Base-by-base conservation (phyloP, 1,140 invertebrate genomes). In the Polypedilum vanderplanki region DNA sequence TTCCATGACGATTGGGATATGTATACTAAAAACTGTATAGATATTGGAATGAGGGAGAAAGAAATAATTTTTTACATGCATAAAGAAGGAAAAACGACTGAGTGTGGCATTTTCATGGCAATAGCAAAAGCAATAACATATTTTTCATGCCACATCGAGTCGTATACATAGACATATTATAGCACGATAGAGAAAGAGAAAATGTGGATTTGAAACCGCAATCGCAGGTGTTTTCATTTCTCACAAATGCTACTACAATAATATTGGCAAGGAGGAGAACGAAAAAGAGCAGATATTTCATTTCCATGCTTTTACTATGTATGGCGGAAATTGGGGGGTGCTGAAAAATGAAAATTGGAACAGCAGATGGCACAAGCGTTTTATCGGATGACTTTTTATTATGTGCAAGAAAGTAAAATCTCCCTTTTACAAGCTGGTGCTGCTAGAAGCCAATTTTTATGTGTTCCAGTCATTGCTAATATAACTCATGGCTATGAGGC, bases 161-260 rank as follows among this genome's bases (percentile, higher is more conserved):
- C 24, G 24, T 33, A 57, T 57, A 46, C 15, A 46, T 46, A 46
- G 41, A 57, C 12, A 57, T 57, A 57, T n/a, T 57, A 57, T 57
- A 57, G 46, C 46, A 12, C 46, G 46, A 57, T 57, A 57, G 46
- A 57, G n/a, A 57, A 12, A 57, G n/a, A 33, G 24, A n/a, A 15
- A n/a, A 57, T 57, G 46, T 57, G 46, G 46, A 57, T 57, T 57
- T 57, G 46, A 57, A 20, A 70, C 65, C 65, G 10, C 65, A 70
- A 20, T 20, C 65, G 65, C 65, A 70, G 65, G 65, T 70, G 64
- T 20, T 67, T 70, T 70, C 20, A 70, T 22, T 20, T 22, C 20
- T 70, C 65, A 70, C 65, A 70, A 70, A 70, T 70, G 65, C 20
- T 70, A 57, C n/a, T n/a, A 70, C 65, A 70, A 70, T 70, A 70